phyloP scores from a whole-genome alignment of 2,113 vertebrate species.

The Myanophis thanlyinensis region DNA sequence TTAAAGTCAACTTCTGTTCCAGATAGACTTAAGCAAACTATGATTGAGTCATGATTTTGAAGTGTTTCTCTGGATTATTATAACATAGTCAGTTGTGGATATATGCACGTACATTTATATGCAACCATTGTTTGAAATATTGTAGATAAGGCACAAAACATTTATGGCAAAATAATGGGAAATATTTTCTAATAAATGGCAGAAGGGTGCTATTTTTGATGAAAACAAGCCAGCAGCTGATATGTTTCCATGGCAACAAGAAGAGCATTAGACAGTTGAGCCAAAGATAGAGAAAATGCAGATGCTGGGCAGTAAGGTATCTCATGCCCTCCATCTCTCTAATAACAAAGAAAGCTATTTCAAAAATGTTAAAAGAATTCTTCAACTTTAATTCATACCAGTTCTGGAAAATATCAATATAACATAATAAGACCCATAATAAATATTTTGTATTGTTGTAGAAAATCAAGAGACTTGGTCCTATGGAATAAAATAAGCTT shows the following conservation, averaged over 20 bases:
- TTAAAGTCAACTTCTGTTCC: conserved; percentile 26
- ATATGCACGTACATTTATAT: conserved; percentile 1
- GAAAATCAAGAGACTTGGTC: too few relatives aligned
- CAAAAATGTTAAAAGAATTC: conserved; percentile 13
- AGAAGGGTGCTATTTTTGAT: conserved; percentile 81
- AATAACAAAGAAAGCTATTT: conserved; percentile 12
- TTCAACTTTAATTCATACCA: neutral
- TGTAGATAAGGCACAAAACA: conserved; percentile 58
- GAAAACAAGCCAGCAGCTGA: conserved; percentile 84
- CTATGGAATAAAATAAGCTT: too few relatives aligned
- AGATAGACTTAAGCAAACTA: conserved; percentile 33
- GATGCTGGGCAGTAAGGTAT: conserved; percentile 65
- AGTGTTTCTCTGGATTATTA: conserved; percentile 14
- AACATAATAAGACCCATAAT: neutral
- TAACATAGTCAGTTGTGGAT: neutral
- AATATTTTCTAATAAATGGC: conserved; percentile 75
- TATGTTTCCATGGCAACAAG: conserved; percentile 93
- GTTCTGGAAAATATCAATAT: neutral
- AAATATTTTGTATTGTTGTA: neutral
- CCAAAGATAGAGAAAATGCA: conserved; percentile 67
- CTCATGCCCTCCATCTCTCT: conserved; percentile 53
- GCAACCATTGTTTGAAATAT: conserved; percentile 54
- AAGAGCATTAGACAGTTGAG: conserved; percentile 80
- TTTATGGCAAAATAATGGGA: conserved; percentile 66
- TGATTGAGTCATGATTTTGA: neutral